A percentile compares a stretch with the other conserved stretches of the same genome.
phyloP scores from a whole-genome alignment of 2,797 vertebrate genomes.

The Avahi laniger region DNA sequence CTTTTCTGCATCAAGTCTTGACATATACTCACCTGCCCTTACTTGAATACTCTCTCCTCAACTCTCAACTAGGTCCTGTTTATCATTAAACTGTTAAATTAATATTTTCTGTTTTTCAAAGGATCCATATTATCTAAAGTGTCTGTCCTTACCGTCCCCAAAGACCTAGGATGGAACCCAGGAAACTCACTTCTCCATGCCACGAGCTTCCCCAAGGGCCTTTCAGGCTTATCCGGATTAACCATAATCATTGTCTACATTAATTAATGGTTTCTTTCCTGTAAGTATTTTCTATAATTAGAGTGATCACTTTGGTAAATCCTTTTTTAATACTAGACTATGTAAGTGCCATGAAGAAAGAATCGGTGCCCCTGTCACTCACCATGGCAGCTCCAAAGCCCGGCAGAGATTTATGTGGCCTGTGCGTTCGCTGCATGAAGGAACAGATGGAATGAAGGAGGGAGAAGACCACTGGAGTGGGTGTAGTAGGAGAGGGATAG shows the following conservation, averaged over 20 bases:
- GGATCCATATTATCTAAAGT: not conserved
- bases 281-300: not conserved
- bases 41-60: not conserved
- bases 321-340: not conserved
- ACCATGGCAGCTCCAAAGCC: not conserved
- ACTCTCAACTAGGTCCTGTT: not conserved
- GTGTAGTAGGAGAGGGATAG: not conserved
- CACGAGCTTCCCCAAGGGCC: not conserved
- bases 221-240: not conserved
- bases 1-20: not conserved
- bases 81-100: not conserved
- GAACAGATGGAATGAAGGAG: not conserved
- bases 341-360: not conserved
- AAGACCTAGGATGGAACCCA: not conserved
- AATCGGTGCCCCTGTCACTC: not conserved
- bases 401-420: not conserved
- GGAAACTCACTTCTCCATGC: not conserved
- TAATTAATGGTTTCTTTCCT: not conserved
- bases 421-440: not conserved
- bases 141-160: not conserved
- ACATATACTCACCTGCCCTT: not conserved
- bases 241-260: not conserved
- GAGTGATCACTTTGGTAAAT: not conserved
- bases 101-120: not conserved
- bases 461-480: not conserved